Base-by-base conservation (phyloP, 2,888 invertebrate species). In the Polyploca ridens region DNA sequence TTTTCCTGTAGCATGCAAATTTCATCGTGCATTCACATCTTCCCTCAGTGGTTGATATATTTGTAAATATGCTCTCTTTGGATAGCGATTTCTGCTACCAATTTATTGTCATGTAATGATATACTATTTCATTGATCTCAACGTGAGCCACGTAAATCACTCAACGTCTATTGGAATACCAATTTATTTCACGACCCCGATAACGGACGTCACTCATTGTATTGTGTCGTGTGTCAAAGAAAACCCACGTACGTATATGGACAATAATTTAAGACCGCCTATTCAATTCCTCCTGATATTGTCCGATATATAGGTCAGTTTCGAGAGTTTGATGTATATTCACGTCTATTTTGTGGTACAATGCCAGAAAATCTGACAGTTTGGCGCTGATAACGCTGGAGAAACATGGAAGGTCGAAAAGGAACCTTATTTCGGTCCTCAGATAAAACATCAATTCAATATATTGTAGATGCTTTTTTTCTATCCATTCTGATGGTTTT, bases 191-290 rank as follows among this genome's bases (percentile, higher is more conserved):
- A 72, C 70, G 73, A 71, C 75, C 62, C 74, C 75, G 77, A 83
- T 82, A 83, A 74, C 75, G 81, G 81, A 84, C 77, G 75, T 76
- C 78, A 82, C 75, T 81, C 79, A 74, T 64, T 66, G 71, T 74
- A 84, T 85, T 86, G 83, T 86, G 63, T 64, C 72, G 66, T 71
- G 69, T 78, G 76, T 81, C 78, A 77, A 75, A 76, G 76, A 75
- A 74, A 69, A 19, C 13, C 63, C 69, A 66, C 69, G 66, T 38
- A 13, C 63, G 72, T 69, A 67, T 66, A 70, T 69, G 78, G 75
- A 83, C 84, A 83, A 84, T 83, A 83, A 85, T 85, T 86, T 84
- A 83, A 81, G 84, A 78, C 74, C 72, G 72, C 73, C 80, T 75
- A 84, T 84, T 82, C 79, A 83, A 82, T 82, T 75, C 72, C 73